Percentiles rank a stretch among this genome's conserved stretches.
These are phyloP conservation scores for Platycnemis pennipes DNA, from an alignment of 2,888 invertebrate species.

Conservation along the genomic window DNA sequence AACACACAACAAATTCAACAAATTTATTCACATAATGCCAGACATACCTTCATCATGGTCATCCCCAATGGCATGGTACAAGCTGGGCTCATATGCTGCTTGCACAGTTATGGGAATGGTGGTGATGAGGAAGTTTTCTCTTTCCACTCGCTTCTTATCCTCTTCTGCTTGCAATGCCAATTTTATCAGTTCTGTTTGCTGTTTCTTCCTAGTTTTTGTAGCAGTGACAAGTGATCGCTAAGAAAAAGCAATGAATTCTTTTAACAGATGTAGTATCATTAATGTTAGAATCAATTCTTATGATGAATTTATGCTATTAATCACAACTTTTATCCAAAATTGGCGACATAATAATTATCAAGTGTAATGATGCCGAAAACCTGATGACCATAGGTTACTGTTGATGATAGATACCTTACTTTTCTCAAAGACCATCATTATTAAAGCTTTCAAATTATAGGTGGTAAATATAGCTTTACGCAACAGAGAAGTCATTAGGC, in stretches of 20 bases:
- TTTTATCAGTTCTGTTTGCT: constrained; percentile 98
- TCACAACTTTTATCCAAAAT: too few relatives aligned
- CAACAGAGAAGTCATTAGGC: too few relatives aligned
- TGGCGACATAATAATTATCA: too few relatives aligned
- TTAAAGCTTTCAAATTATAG: too few relatives aligned
- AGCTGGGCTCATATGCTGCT: constrained; percentile 97
- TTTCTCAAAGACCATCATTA: too few relatives aligned
- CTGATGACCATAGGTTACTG: too few relatives aligned
- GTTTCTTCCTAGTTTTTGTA: constrained; percentile 98
- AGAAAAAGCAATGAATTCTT: constrained; percentile 71
- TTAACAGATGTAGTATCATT: neutral
- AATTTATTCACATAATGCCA: neutral
- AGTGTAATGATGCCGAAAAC: too few relatives aligned
- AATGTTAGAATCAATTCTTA: neutral
- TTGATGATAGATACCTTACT: too few relatives aligned
- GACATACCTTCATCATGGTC: constrained; percentile 90
- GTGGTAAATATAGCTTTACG: neutral
- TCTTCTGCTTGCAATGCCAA: constrained; percentile 97
- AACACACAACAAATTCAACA: neutral
- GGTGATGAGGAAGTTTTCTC: constrained; percentile 97
- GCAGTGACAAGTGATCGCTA: constrained; percentile 97
- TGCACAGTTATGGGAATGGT: constrained; percentile 97
- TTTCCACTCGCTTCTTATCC: constrained; percentile 95
- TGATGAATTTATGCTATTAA: too few relatives aligned
- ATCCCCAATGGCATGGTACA: constrained; percentile 90